phyloP scores from a whole-genome alignment of 2,113 vertebrate genomes.

The Perognathus longimembris region DNA sequence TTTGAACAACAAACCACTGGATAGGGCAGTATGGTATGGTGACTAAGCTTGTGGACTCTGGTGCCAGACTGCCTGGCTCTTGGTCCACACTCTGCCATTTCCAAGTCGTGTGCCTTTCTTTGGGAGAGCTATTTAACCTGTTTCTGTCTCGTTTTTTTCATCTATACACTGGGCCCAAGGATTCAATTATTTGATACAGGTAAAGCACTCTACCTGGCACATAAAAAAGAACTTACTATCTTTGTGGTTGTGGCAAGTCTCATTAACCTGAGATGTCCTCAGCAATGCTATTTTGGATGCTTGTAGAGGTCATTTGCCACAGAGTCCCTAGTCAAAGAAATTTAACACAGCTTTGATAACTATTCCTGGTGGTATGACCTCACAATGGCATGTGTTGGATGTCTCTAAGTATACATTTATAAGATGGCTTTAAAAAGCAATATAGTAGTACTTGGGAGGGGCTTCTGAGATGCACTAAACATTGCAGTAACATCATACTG shows the following conservation, averaged over 20 bases:
- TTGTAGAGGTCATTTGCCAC: slow-evolving; percentile 48
- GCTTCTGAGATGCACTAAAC: slow-evolving; percentile 52
- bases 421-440: slow-evolving; percentile 74
- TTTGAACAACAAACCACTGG: slow-evolving; percentile 83
- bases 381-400: slow-evolving; percentile 64
- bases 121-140: slow-evolving; percentile 50
- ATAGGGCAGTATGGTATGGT: slow-evolving; percentile 78
- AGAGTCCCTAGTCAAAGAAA: slow-evolving; percentile 58
- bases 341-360: slow-evolving; percentile 65
- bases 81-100: slow-evolving; percentile 71
- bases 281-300: slow-evolving; percentile 21
- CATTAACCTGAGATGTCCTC: slow-evolving; percentile 50
- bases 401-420: slow-evolving; percentile 67
- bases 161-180: slow-evolving; percentile 28
- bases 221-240: not conserved
- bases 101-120: slow-evolving; percentile 57
- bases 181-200: slow-evolving; percentile 46
- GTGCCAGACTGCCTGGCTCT: slow-evolving; percentile 78
- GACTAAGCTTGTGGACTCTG: slow-evolving; percentile 80
- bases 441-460: slow-evolving; percentile 60
- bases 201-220: not conserved
- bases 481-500: slow-evolving; percentile 8
- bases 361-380: slow-evolving; percentile 71
- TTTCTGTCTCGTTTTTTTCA: slow-evolving; percentile 72
- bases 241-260: slow-evolving; percentile 28